A percentile compares a stretch with the other conserved stretches of the same genome.
phyloP scores from a whole-genome alignment of 1,140 invertebrate genomes.

The Leptopilina boulardi region DNA sequence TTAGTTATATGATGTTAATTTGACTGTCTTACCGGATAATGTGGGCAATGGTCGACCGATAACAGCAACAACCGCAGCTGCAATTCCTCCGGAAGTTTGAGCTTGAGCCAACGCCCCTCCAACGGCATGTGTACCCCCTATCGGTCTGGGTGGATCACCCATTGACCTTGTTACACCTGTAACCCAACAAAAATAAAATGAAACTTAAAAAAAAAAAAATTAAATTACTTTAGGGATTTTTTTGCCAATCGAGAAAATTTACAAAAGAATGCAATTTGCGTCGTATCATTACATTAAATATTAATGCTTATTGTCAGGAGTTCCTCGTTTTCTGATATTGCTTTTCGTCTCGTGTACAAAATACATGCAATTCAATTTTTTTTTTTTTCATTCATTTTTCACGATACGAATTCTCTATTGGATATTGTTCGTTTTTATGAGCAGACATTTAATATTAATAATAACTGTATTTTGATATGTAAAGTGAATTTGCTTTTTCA shows the following conservation, averaged over 20 bases:
- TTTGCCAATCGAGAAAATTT: neutral
- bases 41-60: slow-evolving; percentile 84
- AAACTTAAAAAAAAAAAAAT: neutral
- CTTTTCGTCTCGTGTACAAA: slow-evolving; percentile 38
- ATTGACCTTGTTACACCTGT: slow-evolving; percentile 64
- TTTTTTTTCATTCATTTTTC: neutral
- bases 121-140: slow-evolving; percentile 65
- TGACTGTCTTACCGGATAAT: slow-evolving; percentile 75
- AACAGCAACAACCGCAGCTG: slow-evolving; percentile 84
- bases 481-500: too few species aligned
- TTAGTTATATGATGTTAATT: slow-evolving; percentile 12
- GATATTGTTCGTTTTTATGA: neutral
- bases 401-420: neutral
- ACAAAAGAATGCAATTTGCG: neutral
- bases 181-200: slow-evolving; percentile 36
- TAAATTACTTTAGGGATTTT: neutral
- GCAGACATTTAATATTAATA: too few species aligned
- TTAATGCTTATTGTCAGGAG: neutral
- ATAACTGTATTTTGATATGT: too few species aligned
- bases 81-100: slow-evolving; percentile 80
- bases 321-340: slow-evolving; percentile 29
- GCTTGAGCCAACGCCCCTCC: slow-evolving; percentile 68
- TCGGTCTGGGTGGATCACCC: slow-evolving; percentile 62
- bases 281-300: slow-evolving; percentile 3
- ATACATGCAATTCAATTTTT: neutral